Conservation (phyloP, 1,140 invertebrate species). For the Aleiodes sp. region DNA sequence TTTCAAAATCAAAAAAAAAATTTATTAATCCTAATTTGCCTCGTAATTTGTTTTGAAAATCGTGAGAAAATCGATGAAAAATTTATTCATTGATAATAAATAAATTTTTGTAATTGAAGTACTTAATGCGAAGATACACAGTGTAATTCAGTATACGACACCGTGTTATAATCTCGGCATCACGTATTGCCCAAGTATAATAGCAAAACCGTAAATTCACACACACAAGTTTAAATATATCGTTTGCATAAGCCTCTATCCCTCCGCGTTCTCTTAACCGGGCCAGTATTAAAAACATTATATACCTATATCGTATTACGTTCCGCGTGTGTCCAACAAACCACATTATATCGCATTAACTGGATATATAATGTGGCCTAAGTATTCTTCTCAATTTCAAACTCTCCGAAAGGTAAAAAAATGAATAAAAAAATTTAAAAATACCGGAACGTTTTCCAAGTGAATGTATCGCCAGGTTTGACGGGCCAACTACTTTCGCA, state of each 20-base stretch:
- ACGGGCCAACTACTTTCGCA: conserved; percentile 5
- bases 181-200: neutral
- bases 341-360: conserved; percentile 16
- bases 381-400: conserved; percentile 12
- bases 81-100: no score
- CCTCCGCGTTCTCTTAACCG: no score
- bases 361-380: neutral
- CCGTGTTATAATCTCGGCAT: neutral
- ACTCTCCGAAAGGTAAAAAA: neutral
- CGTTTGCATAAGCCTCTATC: conserved; percentile 8
- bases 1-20: neutral
- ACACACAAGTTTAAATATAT: conserved; percentile 1
- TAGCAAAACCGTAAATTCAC: neutral
- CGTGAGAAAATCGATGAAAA: no score
- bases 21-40: no score
- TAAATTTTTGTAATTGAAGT: neutral
- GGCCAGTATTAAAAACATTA: neutral
- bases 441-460: neutral
- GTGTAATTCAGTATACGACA: neutral
- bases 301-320: neutral
- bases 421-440: no score
- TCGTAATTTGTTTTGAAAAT: no score
- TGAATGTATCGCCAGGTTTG: conserved; percentile 4
- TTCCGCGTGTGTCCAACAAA: conserved; percentile 17
- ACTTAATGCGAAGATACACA: neutral